These are phyloP conservation scores for Varecia variegata DNA, from an alignment of 2,797 vertebrate genomes.

Conservation along the genomic window DNA sequence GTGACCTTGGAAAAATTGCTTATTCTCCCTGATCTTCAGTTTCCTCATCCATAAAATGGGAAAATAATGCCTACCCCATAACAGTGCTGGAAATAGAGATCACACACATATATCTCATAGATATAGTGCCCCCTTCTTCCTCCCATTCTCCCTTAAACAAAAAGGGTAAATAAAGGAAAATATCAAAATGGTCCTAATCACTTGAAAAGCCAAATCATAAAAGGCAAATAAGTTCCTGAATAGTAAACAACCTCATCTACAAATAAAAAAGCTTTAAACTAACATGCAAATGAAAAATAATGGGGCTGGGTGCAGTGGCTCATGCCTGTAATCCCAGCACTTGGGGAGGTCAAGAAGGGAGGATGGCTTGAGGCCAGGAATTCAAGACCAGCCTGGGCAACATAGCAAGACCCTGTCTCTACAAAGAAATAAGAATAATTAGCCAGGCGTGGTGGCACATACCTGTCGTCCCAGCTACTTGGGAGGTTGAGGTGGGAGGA, in stretches of 20 bases:
- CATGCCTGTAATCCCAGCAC: too few relatives aligned
- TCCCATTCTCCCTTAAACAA: too few relatives aligned
- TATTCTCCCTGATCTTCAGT: neutral
- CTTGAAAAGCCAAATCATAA: neutral
- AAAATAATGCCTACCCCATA: neutral
- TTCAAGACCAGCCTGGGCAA: too few relatives aligned
- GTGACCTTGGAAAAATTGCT: neutral
- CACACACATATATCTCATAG: neutral
- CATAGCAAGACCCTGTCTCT: too few relatives aligned
- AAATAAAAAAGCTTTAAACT: neutral
- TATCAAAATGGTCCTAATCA: neutral
- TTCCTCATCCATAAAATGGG: neutral
- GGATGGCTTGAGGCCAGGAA: too few relatives aligned
- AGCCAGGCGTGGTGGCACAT: too few relatives aligned
- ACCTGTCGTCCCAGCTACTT: too few relatives aligned
- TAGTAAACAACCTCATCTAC: neutral
- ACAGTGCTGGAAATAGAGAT: neutral
- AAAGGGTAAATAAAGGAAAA: neutral
- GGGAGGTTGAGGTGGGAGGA: too few relatives aligned
- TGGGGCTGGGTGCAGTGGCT: too few relatives aligned
- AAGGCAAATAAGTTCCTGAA: neutral
- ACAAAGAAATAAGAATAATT: too few relatives aligned
- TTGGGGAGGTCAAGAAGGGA: too few relatives aligned
- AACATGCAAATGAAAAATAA: neutral
- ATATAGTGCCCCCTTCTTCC: neutral